phyloP scores from a whole-genome alignment of 2,797 vertebrate genomes.

The Gephyroberyx darwinii region DNA sequence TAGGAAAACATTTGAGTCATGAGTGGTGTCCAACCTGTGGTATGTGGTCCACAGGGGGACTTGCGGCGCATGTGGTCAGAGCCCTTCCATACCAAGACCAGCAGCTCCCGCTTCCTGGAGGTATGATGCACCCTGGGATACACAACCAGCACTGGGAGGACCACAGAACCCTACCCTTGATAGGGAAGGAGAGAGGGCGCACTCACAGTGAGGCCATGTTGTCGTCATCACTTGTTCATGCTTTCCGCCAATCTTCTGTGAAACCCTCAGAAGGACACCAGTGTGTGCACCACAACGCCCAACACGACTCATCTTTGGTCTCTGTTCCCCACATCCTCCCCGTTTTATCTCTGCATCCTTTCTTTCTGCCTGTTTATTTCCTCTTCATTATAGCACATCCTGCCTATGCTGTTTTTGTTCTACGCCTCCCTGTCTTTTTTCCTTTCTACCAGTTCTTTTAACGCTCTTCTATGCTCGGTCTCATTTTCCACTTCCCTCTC shows the following conservation, averaged over 20 bases:
- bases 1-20: background rate
- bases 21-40: conserved; percentile 1
- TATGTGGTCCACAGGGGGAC: conserved; percentile 85
- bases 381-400: conserved; percentile 67
- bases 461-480: conserved; percentile 35
- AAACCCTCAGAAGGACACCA: conserved; percentile 66
- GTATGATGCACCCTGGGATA: conserved; percentile 90
- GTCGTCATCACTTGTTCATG: conserved; percentile 75
- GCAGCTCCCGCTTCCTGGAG: conserved; percentile 97
- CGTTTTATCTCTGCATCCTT: conserved; percentile 61
- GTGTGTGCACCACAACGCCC: conserved; percentile 76
- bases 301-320: conserved; percentile 68
- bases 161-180: conserved; percentile 68
- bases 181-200: conserved; percentile 71
- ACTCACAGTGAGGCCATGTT: conserved; percentile 76
- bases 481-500: conserved; percentile 42
- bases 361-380: conserved; percentile 55
- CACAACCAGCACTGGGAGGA: conserved; percentile 70
- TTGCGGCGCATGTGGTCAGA: conserved; percentile 99
- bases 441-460: conserved; percentile 4
- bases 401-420: conserved; percentile 56
- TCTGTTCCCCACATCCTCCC: conserved; percentile 53
- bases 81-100: conserved; percentile 96
- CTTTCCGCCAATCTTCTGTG: conserved; percentile 75
- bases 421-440: background rate